phyloP scores from a whole-genome alignment of 2,888 invertebrate species.

The Agonopterix heracliana region DNA sequence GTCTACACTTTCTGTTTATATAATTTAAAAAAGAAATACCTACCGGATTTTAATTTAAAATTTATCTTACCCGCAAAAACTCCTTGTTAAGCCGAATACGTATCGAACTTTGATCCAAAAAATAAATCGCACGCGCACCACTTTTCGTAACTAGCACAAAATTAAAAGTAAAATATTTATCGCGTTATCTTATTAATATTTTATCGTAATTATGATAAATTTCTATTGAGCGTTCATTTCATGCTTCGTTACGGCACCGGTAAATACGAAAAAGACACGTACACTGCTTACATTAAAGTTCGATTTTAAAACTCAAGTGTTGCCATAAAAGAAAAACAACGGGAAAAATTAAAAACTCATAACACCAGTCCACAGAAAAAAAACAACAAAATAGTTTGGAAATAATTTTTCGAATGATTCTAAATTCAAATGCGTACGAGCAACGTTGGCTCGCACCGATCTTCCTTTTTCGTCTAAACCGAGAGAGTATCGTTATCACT shows the following conservation, averaged over 20 bases:
- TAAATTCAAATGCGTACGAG: constrained; percentile 40
- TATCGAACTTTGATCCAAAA: too few relatives aligned
- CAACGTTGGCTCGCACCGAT: constrained; percentile 37
- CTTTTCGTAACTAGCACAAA: too few relatives aligned
- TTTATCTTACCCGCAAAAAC: too few relatives aligned
- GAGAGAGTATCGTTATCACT: constrained; percentile 29
- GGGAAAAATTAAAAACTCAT: constrained; percentile 15
- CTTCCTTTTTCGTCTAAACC: constrained; percentile 45
- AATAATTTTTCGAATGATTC: constrained; percentile 11
- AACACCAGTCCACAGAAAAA: constrained; percentile 17
- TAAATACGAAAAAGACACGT: constrained; percentile 40
- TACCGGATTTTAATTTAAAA: too few relatives aligned
- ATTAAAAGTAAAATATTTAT: neutral
- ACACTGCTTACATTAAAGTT: constrained; percentile 22
- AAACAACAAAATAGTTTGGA: constrained; percentile 14
- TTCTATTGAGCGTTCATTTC: constrained; percentile 5
- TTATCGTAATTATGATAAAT: constrained; percentile 1
- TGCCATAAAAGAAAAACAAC: constrained; percentile 30
- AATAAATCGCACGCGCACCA: too few relatives aligned
- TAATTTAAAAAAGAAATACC: too few relatives aligned
- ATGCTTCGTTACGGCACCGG: constrained; percentile 24
- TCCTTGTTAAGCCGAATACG: too few relatives aligned
- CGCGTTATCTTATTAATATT: neutral
- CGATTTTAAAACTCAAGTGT: constrained; percentile 24
- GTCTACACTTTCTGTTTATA: too few relatives aligned